phyloP scores from a whole-genome alignment of 2,888 invertebrate genomes.

The Amphipyra tragopoginis region DNA sequence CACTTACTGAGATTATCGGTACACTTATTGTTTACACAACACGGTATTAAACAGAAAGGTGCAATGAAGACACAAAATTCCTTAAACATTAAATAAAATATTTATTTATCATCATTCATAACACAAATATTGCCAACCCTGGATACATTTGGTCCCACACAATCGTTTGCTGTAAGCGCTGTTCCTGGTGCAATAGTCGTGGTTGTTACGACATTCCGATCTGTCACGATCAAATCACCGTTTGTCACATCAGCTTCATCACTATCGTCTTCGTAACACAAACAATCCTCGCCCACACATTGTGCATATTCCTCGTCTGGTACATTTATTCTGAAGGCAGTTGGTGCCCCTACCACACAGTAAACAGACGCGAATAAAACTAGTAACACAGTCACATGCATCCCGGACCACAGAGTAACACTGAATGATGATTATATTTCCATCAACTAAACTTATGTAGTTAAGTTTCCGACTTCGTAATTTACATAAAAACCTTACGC shows the following conservation, averaged over 20 bases:
- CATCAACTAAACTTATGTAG: constrained; percentile 33
- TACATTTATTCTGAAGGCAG: not conserved
- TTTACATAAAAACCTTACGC: constrained; percentile 36
- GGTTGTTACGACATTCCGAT: not conserved
- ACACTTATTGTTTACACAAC: not conserved
- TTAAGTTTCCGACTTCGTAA: constrained; percentile 30
- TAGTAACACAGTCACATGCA: constrained; percentile 30
- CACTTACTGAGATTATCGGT: too few relatives aligned
- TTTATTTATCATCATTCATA: constrained; percentile 29
- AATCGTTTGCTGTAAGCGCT: not conserved
- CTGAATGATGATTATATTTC: constrained; percentile 34
- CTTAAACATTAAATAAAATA: not conserved
- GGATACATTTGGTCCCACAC: not conserved
- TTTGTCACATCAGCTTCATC: not conserved
- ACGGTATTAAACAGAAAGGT: not conserved
- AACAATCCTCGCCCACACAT: constrained; percentile 32
- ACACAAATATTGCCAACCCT: constrained; percentile 15
- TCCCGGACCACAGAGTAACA: constrained; percentile 30
- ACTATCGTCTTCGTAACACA: constrained; percentile 18
- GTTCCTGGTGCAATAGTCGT: constrained; percentile 4
- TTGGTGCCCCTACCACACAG: not conserved
- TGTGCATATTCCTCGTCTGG: constrained; percentile 12
- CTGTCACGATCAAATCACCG: not conserved
- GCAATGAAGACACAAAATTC: constrained; percentile 10
- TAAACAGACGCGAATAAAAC: constrained; percentile 18